phyloP scores from a whole-genome alignment of 2,888 invertebrate species.

The Lithodes maja region DNA sequence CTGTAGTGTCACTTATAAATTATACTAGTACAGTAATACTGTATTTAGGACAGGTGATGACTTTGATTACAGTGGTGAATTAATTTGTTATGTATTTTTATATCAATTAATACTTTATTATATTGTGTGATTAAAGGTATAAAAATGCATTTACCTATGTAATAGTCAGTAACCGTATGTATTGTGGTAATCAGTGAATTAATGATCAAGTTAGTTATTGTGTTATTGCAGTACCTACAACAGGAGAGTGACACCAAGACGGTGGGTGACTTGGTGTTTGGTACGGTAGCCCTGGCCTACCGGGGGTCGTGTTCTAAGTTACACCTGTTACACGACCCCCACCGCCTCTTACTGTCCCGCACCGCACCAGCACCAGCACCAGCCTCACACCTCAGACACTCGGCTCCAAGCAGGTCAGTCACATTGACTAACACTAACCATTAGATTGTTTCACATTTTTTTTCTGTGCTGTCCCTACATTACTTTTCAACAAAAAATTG shows the following conservation, averaged over 20 bases:
- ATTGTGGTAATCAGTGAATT: too few relatives aligned
- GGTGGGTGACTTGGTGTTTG: conserved; percentile 94
- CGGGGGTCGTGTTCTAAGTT: conserved; percentile 91
- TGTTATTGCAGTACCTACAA: conserved; percentile 71
- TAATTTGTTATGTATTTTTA: too few relatives aligned
- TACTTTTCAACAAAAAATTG: not conserved
- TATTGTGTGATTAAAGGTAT: too few relatives aligned
- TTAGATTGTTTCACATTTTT: not conserved
- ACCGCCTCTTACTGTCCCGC: conserved; percentile 75
- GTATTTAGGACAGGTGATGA: too few relatives aligned
- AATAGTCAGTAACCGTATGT: too few relatives aligned
- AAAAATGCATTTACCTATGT: too few relatives aligned
- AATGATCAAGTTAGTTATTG: too few relatives aligned
- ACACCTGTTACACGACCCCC: conserved; percentile 78
- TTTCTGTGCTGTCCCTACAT: not conserved
- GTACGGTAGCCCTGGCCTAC: conserved; percentile 91
- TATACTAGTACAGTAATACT: too few relatives aligned
- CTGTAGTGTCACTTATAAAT: too few relatives aligned
- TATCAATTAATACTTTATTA: too few relatives aligned
- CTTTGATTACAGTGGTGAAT: too few relatives aligned
- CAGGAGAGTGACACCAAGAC: conserved; percentile 82
- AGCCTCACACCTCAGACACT: conserved; percentile 37
- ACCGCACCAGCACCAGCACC: conserved; percentile 74
- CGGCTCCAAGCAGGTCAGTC: conserved; percentile 30
- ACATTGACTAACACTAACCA: not conserved